Conservation (phyloP, 1,140 invertebrate genomes). For the Hyposmocoma kahamanoa region DNA sequence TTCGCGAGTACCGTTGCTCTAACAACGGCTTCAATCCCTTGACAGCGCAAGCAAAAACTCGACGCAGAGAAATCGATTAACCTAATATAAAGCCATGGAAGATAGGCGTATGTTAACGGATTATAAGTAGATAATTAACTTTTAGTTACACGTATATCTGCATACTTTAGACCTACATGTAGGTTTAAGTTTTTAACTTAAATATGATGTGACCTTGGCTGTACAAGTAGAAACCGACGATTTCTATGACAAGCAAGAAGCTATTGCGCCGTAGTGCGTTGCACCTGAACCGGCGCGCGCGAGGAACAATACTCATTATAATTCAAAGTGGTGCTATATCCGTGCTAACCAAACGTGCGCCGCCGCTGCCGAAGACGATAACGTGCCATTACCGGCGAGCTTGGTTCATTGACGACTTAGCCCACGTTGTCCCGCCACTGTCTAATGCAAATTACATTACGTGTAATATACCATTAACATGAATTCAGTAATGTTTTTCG, state of each 20-base stretch:
- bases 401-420: conserved; percentile 39
- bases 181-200: too few species aligned
- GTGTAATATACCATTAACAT: not conserved
- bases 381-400: conserved; percentile 28
- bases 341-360: conserved; percentile 56
- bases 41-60: conserved; percentile 1
- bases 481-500: not conserved
- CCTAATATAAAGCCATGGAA: too few species aligned
- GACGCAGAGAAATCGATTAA: not conserved
- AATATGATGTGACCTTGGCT: conserved; percentile 42
- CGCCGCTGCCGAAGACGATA: conserved; percentile 31
- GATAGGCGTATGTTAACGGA: too few species aligned
- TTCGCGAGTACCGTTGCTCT: conserved; percentile 9
- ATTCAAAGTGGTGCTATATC: conserved; percentile 67
- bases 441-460: not conserved
- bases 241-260: conserved; percentile 68
- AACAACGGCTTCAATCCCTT: not conserved
- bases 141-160: too few species aligned
- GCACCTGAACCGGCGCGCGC: conserved; percentile 49
- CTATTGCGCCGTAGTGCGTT: conserved; percentile 63
- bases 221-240: conserved; percentile 41
- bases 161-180: too few species aligned
- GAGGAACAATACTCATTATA: conserved; percentile 67
- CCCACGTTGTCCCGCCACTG: not conserved
- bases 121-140: too few species aligned